Evolutionary conservation across 1,140 invertebrate genomes (phyloP), one percentile per base, ranked within the genome.

Genomic region (Microplitis mediator): DNA sequence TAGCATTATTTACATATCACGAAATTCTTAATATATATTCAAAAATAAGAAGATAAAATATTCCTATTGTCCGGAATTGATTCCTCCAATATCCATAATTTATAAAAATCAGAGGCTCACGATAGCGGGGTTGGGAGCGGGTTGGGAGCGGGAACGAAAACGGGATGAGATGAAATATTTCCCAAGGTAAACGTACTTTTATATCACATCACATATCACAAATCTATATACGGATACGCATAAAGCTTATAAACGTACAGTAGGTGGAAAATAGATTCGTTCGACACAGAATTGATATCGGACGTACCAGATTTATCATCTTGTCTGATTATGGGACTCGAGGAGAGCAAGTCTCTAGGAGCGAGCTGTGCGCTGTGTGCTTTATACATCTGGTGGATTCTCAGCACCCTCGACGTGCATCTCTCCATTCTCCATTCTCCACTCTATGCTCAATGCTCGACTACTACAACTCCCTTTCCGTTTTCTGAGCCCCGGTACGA

Each of bases 181-280:
- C 23, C 23, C 31, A 14, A 61, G 60, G 32, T 13, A 58, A 45
- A 6, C 11, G 6, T 45, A 9, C 39, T 11, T 45, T 45, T 45
- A 6, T 45, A 45, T 11, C 39, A 9, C 11, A 45, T 45, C 6
- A 9, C 11, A 45, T 11, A 45, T 45, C 39, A 45, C 39, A 56
- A 23, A 23, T 56, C 52, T 6, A 13, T 5, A 56, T 14, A n/a
- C 39, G 39, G 39, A 45, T 45, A 45, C 39, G 39, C 39, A 45
- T 45, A 45, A 45, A 45, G 45, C 52, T 14, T 61, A 31, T 5
- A 61, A 32, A 61, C 9, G 9, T 9, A 11, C 8, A 4, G 9
- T 5, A 61, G 58, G 58, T 32, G 58, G 58, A 61, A 61, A 61
- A 61, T 61, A 31, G 58, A 61, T 61, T 61, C 58, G 58, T 32